phyloP scores from a whole-genome alignment of 2,797 vertebrate species.

The Coendou prehensilis region DNA sequence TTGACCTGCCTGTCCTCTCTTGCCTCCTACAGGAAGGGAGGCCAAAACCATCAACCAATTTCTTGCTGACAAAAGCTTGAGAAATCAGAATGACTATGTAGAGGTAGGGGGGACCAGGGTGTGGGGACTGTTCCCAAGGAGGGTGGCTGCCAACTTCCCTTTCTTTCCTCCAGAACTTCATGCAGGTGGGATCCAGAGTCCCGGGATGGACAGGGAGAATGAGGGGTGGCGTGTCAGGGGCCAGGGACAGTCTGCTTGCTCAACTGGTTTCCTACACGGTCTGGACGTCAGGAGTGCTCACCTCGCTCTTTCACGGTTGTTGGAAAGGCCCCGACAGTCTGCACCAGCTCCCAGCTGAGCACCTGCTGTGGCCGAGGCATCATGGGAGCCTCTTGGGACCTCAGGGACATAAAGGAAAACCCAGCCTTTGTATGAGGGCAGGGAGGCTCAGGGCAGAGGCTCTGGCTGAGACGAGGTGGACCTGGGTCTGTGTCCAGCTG shows the following conservation, averaged over 20 bases:
- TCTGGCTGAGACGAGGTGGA: rapidly evolving
- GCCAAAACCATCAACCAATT: constrained; percentile 88
- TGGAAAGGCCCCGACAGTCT: rapidly evolving
- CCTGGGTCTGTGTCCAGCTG: neutral
- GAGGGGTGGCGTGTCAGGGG: rapidly evolving
- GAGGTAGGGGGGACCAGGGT: constrained; percentile 90
- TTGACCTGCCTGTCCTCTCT: neutral
- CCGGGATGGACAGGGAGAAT: no score
- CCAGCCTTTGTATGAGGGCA: rapidly evolving
- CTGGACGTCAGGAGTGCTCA: neutral
- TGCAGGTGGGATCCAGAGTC: neutral
- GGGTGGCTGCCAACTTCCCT: neutral
- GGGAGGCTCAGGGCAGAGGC: neutral
- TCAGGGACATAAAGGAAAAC: neutral
- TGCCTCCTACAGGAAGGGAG: constrained; percentile 72
- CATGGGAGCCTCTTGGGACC: rapidly evolving
- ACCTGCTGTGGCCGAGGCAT: rapidly evolving
- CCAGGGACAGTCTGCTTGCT: neutral
- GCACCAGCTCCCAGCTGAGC: neutral
- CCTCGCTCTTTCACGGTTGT: neutral
- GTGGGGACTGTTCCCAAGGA: neutral
- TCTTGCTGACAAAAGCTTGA: constrained; percentile 86
- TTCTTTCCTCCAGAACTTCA: neutral
- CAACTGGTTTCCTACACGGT: no score
- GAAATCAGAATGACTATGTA: constrained; percentile 90